Base-by-base conservation (phyloP, 2,888 invertebrate species). In the Habroteleia sp. region DNA sequence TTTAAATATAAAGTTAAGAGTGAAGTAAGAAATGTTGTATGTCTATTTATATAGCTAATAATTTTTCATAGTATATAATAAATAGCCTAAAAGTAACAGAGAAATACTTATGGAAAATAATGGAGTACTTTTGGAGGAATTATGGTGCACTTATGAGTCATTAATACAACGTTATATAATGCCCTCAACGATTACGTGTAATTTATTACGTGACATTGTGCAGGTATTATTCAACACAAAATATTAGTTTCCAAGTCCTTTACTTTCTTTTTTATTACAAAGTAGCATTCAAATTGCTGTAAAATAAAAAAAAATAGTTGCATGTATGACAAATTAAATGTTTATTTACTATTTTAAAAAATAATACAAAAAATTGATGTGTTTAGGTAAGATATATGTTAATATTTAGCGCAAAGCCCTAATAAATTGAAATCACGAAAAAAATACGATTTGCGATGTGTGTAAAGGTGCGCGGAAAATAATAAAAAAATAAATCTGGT, bases 401-500 rank as follows among this genome's bases (percentile, higher is more conserved):
- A 41, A 41, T 13, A 5, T 41, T 13, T 11, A 44, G 27, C 20
- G 60, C 27, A 46, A 41, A 63, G 63, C 23, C 42, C 25, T 25
- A 35, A 63, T 54, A 60, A 62, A 54, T 52, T 62, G 52, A 11
- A 8, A 3, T 3, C 33, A 5, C 5, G 7, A 23, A 46, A 52
- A 27, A n/a, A n/a, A n/a, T n/a, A 13, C 46, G 58, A 42, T 69
- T 50, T 42, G 35, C 50, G 41, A 11, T 37, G 54, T 37, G 39
- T 48, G 52, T 44, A 66, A 66, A 46, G 46, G 52, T 44, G 14
- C 25, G 29, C 39, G 41, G 25, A 37, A 69, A 60, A 50, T 62
- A 33, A 68, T 50, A 54, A 56, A 72, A 76, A 72, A 66, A 76
- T 72, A 72, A 75, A 65, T 65, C 75, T 68, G 56, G 46, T 58